Percentiles rank a stretch among this genome's conserved stretches.
These are phyloP conservation scores for Azemiops feae DNA, from an alignment of 2,113 vertebrate species.

Conservation along the genomic window DNA sequence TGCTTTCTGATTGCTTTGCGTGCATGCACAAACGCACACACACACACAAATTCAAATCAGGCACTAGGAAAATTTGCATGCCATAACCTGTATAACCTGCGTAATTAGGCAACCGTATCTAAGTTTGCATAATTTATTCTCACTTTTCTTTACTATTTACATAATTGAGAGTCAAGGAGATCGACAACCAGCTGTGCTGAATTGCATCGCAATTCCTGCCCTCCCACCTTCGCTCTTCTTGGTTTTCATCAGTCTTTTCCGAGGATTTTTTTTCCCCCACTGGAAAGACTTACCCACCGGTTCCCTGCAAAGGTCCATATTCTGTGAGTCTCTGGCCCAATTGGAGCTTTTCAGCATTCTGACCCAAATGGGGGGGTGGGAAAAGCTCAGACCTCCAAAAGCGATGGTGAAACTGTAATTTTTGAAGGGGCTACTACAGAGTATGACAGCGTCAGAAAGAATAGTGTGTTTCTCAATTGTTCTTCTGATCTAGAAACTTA, in stretches of 20 bases:
- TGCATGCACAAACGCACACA: background rate
- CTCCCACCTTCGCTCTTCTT: background rate
- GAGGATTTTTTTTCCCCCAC: background rate
- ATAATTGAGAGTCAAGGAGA: background rate
- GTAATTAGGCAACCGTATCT: background rate
- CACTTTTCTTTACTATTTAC: background rate
- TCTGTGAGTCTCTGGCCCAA: background rate
- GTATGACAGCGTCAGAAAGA: background rate
- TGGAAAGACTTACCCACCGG: background rate
- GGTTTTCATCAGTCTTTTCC: background rate
- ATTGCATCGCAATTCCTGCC: background rate
- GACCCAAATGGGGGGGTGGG: background rate
- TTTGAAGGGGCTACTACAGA: background rate
- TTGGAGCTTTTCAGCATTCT: background rate
- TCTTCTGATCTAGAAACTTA: background rate
- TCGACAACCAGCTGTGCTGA: background rate
- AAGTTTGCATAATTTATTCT: background rate
- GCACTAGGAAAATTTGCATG: background rate
- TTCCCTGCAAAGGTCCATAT: background rate
- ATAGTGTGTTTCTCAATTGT: background rate
- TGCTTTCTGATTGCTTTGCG: background rate
- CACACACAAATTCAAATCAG: background rate
- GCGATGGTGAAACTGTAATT: background rate
- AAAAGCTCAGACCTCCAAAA: background rate
- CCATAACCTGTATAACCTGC: background rate